Evolutionary conservation across 2,797 vertebrate genomes (phyloP).

Genomic region (Acanthurus tractus): DNA sequence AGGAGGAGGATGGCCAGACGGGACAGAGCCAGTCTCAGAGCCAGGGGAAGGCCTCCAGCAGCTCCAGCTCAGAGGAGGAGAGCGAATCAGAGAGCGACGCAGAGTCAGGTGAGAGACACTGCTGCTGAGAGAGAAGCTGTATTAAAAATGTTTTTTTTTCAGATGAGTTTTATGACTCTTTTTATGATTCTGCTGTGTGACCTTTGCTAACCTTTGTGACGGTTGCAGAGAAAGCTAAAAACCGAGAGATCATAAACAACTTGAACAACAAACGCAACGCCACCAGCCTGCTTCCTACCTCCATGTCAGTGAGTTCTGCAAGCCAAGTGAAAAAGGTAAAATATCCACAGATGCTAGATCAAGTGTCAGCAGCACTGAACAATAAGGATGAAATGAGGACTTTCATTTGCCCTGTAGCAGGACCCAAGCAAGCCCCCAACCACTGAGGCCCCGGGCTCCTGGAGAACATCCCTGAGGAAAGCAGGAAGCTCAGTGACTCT

Average conservation of each 20-base stretch:
- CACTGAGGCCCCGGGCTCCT: slow-evolving; percentile 84
- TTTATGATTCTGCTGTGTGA: background rate
- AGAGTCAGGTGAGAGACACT: slow-evolving; percentile 81
- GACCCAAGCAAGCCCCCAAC: slow-evolving; percentile 76
- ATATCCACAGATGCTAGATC: background rate
- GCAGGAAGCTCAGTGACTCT: slow-evolving; percentile 87
- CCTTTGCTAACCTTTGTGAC: slow-evolving; percentile 12
- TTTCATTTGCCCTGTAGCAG: slow-evolving; percentile 41
- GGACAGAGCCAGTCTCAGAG: slow-evolving; percentile 66
- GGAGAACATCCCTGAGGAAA: slow-evolving; percentile 89
- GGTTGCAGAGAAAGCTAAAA: slow-evolving; percentile 88
- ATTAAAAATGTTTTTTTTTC: background rate
- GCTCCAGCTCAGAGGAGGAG: slow-evolving; percentile 90
- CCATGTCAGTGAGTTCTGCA: slow-evolving; percentile 73
- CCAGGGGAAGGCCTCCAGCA: slow-evolving; percentile 86
- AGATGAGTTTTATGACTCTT: background rate
- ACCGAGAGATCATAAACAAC: slow-evolving; percentile 90
- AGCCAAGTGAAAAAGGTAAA: slow-evolving; percentile 85
- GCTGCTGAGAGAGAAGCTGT: background rate
- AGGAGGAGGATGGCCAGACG: slow-evolving; percentile 84
- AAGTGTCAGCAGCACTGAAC: background rate
- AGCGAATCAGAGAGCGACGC: slow-evolving; percentile 89
- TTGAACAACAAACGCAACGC: slow-evolving; percentile 90
- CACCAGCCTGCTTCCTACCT: slow-evolving; percentile 77
- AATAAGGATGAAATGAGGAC: background rate